Evolutionary conservation across 2,888 invertebrate species (phyloP).

Genomic region (Hemicrepidius hirtus): DNA sequence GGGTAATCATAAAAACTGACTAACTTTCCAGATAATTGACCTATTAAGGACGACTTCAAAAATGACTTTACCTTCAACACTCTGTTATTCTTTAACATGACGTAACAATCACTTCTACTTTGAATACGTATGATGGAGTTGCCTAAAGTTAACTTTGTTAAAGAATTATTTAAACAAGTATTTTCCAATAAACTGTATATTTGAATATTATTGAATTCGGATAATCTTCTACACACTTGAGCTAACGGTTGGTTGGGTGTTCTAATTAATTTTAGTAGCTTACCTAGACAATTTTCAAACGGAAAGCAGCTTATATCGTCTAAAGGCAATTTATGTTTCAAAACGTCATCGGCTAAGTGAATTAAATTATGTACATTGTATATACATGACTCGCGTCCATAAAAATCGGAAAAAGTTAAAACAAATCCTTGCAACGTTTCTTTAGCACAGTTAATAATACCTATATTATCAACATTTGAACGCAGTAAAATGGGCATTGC

Average conservation of each 20-base stretch:
- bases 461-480: neutral
- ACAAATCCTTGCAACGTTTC: neutral
- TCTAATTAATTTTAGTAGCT: neutral
- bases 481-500: neutral
- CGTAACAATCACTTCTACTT: constrained; percentile 1
- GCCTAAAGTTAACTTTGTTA: neutral
- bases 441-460: neutral
- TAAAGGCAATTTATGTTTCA: constrained; percentile 10
- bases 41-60: neutral
- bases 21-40: neutral
- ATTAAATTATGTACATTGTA: constrained; percentile 1
- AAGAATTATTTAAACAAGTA: neutral
- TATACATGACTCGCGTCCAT: neutral
- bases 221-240: constrained; percentile 11
- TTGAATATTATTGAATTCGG: constrained; percentile 3
- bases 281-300: constrained; percentile 1
- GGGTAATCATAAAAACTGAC: constrained; percentile 13
- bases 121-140: constrained; percentile 1
- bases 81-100: neutral
- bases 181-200: neutral
- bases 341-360: constrained; percentile 1
- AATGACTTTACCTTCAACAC: constrained; percentile 1
- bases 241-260: constrained; percentile 1
- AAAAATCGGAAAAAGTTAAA: neutral
- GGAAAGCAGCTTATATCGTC: constrained; percentile 13